A percentile compares a stretch with the other conserved stretches of the same genome.
These are phyloP conservation scores for Cnemophilus loriae DNA, from an alignment of 2,113 vertebrate genomes.

Conservation along the genomic window DNA sequence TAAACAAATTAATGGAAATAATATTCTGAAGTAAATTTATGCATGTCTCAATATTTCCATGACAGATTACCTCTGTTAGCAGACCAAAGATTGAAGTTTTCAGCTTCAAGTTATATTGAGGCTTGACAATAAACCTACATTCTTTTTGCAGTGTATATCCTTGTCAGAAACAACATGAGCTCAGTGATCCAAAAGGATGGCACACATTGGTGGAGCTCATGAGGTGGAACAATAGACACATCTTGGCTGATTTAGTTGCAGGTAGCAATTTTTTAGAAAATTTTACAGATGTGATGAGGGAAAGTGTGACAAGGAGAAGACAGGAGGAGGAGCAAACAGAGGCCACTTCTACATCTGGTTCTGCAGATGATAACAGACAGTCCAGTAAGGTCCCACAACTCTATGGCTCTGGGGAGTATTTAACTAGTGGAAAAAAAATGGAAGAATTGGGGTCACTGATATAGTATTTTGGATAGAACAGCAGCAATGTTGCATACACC, in stretches of 20 bases:
- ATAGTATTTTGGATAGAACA: background rate
- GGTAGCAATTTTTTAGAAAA: background rate
- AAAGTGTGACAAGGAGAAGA: background rate
- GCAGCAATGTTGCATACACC: background rate
- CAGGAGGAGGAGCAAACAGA: background rate
- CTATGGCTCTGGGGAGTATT: background rate
- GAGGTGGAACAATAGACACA: background rate
- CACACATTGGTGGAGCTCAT: fast-evolving
- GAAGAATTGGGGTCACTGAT: background rate
- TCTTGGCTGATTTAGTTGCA: background rate
- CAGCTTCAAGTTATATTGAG: background rate
- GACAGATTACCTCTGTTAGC: background rate
- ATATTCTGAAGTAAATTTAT: background rate
- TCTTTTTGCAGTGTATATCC: background rate
- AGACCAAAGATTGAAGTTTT: background rate
- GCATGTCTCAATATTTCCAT: background rate
- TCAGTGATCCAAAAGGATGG: background rate
- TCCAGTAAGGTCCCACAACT: background rate
- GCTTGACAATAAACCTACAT: background rate
- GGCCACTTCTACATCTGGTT: background rate
- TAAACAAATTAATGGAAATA: background rate
- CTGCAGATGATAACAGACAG: background rate
- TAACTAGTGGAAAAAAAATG: background rate
- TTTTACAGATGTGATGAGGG: background rate
- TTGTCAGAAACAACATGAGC: background rate